phyloP scores from a whole-genome alignment of 2,113 vertebrate species.

The Scophthalmus maximus region DNA sequence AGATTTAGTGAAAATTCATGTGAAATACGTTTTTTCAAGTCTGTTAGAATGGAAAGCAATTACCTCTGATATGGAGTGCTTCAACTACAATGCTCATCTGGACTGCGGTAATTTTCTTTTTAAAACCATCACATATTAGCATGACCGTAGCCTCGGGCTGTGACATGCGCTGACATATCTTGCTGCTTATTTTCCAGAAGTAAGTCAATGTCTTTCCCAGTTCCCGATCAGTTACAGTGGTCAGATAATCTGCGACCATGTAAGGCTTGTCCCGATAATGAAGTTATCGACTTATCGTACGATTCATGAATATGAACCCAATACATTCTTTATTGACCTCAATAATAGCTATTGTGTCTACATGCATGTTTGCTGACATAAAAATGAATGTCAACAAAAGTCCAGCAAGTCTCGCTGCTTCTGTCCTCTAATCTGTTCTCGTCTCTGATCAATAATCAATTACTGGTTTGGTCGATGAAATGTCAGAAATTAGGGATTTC shows the following conservation, averaged over 20 bases:
- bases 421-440: no score
- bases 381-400: no score
- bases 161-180: not conserved
- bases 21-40: not conserved
- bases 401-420: no score
- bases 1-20: not conserved
- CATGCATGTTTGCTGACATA: no score
- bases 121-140: not conserved
- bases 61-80: not conserved
- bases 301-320: no score
- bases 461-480: no score
- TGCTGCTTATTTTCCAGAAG: not conserved
- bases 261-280: no score
- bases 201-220: not conserved
- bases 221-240: not conserved
- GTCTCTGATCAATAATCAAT: no score
- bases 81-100: not conserved
- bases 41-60: not conserved
- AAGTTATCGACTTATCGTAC: no score
- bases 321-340: no score
- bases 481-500: no score
- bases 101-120: not conserved
- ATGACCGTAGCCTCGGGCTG: not conserved
- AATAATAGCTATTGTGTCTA: no score
- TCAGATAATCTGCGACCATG: not conserved